Evolutionary conservation across 1,140 invertebrate species (phyloP).

Genomic region (Sinonovacula constricta): DNA sequence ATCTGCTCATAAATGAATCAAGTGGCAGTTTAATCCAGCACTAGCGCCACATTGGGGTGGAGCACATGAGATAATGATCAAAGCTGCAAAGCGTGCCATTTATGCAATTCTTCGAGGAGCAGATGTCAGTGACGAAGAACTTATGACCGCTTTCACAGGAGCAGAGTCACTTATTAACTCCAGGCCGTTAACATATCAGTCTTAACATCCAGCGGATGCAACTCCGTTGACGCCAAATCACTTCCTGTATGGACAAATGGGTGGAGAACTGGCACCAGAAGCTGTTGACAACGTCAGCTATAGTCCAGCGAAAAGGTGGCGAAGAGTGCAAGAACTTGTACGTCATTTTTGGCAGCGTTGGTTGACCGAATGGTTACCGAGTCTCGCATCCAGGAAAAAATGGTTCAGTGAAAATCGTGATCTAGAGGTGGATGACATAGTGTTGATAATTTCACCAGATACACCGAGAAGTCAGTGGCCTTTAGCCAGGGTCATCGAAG

Average conservation of each 20-base stretch:
- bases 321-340: slow-evolving; percentile 40
- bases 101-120: slow-evolving; percentile 1
- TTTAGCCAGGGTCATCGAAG: not conserved
- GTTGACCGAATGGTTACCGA: slow-evolving; percentile 36
- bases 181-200: slow-evolving; percentile 38
- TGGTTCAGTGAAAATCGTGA: not conserved
- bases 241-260: slow-evolving; percentile 32
- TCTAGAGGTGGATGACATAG: slow-evolving; percentile 23
- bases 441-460: slow-evolving; percentile 1
- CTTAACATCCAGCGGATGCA: slow-evolving; percentile 16
- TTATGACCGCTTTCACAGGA: slow-evolving; percentile 24
- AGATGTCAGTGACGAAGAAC: slow-evolving; percentile 35
- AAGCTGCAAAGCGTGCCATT: slow-evolving; percentile 12
- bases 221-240: slow-evolving; percentile 35
- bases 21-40: slow-evolving; percentile 41
- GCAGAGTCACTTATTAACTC: slow-evolving; percentile 33
- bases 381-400: slow-evolving; percentile 4
- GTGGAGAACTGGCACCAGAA: slow-evolving; percentile 31
- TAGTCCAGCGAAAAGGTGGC: slow-evolving; percentile 17
- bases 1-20: slow-evolving; percentile 4
- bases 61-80: slow-evolving; percentile 6
- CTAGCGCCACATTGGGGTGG: slow-evolving; percentile 21
- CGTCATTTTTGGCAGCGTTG: slow-evolving; percentile 48
- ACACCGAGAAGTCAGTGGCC: slow-evolving; percentile 4
- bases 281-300: slow-evolving; percentile 2